phyloP scores from a whole-genome alignment of 2,888 invertebrate species.

The Barypeithes pellucidus region DNA sequence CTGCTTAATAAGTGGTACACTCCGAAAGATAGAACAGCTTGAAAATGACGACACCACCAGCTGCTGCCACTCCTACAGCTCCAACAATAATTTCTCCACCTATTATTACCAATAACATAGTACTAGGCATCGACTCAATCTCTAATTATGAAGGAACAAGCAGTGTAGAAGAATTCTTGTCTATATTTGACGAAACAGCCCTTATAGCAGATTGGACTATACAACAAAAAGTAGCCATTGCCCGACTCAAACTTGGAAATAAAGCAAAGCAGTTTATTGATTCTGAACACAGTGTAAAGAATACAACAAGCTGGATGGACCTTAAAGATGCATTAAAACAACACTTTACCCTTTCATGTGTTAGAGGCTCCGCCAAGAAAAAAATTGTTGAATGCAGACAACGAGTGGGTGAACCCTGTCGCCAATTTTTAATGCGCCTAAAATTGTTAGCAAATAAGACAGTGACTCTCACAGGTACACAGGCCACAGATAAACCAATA shows the following conservation, averaged over 20 bases:
- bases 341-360: conserved; percentile 1
- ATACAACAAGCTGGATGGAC: background rate
- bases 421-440: background rate
- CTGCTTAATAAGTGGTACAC: background rate
- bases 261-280: conserved; percentile 16
- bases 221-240: conserved; percentile 1
- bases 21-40: background rate
- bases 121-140: background rate
- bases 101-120: too few relatives aligned
- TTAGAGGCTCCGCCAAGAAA: background rate
- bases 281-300: background rate
- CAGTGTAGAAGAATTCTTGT: conserved; percentile 4
- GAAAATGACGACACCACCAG: too few relatives aligned
- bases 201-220: conserved; percentile 4
- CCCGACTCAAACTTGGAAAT: background rate
- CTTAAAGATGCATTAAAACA: background rate
- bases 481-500: background rate
- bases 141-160: background rate
- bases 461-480: background rate
- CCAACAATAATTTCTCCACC: too few relatives aligned
- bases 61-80: too few relatives aligned
- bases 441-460: background rate
- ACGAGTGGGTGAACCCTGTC: background rate
- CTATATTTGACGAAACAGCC: background rate
- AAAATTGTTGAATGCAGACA: background rate